phyloP scores from a whole-genome alignment of 2,888 invertebrate species.

The Himalopsyche kuldschensis region DNA sequence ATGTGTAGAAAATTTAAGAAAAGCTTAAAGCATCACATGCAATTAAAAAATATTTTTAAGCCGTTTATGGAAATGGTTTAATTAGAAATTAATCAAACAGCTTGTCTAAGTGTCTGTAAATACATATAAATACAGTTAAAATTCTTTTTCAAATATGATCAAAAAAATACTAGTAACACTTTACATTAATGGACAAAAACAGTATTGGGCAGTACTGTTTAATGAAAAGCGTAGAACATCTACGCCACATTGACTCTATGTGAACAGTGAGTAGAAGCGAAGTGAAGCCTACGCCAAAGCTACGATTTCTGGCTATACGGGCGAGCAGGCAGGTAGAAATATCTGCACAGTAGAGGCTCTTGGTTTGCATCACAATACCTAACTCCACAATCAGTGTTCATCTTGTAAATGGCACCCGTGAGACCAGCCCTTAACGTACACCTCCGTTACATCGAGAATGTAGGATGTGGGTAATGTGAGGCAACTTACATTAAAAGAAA shows the following conservation, averaged over 20 bases:
- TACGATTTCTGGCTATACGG: not conserved
- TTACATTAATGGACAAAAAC: no score
- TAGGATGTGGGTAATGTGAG: not conserved
- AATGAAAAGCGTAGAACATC: not conserved
- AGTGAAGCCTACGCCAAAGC: not conserved
- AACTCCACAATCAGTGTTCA: constrained; percentile 29
- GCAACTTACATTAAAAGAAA: not conserved
- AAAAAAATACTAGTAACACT: no score
- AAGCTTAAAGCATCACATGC: no score
- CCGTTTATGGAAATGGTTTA: no score
- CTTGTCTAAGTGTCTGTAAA: no score
- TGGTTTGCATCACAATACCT: not conserved
- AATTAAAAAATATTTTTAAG: no score
- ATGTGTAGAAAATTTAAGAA: no score
- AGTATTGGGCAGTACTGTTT: not conserved
- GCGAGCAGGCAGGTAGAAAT: not conserved
- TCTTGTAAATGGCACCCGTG: constrained; percentile 33
- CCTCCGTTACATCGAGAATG: not conserved
- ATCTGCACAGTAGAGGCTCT: not conserved
- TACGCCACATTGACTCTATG: not conserved
- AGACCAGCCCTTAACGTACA: not conserved
- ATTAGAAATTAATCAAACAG: no score
- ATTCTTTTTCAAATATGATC: no score
- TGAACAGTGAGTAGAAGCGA: not conserved
- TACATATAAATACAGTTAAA: no score